These are phyloP conservation scores for Bathynomus jamesi DNA, from an alignment of 1,140 invertebrate genomes.

Conservation along the genomic window DNA sequence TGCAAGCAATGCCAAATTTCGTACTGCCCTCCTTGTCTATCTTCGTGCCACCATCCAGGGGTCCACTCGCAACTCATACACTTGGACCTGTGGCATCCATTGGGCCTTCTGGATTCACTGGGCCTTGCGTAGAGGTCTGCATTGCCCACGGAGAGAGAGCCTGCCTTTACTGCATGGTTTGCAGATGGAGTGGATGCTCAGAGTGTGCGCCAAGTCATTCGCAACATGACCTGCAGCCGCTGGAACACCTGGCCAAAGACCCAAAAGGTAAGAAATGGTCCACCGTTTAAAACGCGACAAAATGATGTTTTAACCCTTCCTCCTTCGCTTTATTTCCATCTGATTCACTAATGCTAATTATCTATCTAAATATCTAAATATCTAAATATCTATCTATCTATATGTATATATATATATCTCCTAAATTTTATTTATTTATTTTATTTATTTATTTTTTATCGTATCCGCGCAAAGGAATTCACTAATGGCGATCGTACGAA, in stretches of 20 bases:
- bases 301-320: neutral
- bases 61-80: constrained; percentile 84
- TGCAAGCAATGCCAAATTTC: constrained; percentile 95
- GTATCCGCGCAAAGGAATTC: no score
- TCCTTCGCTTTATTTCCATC: neutral
- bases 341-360: neutral
- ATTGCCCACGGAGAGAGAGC: constrained; percentile 25
- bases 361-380: neutral
- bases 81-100: constrained; percentile 49
- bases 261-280: constrained; percentile 20
- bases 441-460: neutral
- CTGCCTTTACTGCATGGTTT: constrained; percentile 31
- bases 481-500: no score
- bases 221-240: constrained; percentile 34
- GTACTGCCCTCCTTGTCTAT: constrained; percentile 85
- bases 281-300: neutral
- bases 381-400: neutral
- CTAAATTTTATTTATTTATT: neutral
- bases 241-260: constrained; percentile 33
- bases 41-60: constrained; percentile 86
- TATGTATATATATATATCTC: neutral
- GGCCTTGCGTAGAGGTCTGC: constrained; percentile 17
- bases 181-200: constrained; percentile 27
- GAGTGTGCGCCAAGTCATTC: constrained; percentile 24
- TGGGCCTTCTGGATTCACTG: constrained; percentile 1